phyloP scores from a whole-genome alignment of 2,113 vertebrate species.

The Misgurnus anguillicaudatus region DNA sequence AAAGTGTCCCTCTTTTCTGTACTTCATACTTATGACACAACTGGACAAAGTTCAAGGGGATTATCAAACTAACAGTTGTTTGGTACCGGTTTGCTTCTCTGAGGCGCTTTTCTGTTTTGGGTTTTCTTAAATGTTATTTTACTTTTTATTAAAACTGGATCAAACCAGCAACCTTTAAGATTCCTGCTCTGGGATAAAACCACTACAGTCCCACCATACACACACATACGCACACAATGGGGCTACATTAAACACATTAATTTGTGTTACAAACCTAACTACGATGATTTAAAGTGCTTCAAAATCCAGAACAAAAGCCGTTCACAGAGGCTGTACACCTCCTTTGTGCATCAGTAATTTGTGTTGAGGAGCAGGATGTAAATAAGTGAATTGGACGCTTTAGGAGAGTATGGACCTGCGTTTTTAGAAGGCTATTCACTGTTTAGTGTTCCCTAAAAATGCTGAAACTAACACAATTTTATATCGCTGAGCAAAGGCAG shows the following conservation, averaged over 20 bases:
- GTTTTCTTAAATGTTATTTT: too few relatives aligned
- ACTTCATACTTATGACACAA: slow-evolving; percentile 23
- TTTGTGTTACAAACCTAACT: too few relatives aligned
- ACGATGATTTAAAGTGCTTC: slow-evolving; percentile 70
- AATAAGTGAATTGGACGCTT: slow-evolving; percentile 70
- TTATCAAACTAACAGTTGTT: background rate
- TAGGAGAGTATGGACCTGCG: slow-evolving; percentile 65
- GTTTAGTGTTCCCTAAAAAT: slow-evolving; percentile 63
- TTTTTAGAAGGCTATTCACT: slow-evolving; percentile 64
- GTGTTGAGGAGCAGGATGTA: slow-evolving; percentile 63
- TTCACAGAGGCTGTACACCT: slow-evolving; percentile 72
- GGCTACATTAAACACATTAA: slow-evolving; percentile 66
- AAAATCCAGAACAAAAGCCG: slow-evolving; percentile 70
- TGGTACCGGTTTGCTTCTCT: background rate
- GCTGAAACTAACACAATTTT: slow-evolving; percentile 75
- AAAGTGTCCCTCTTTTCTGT: slow-evolving; percentile 15
- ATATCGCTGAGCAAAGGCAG: slow-evolving; percentile 66
- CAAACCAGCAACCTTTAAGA: too few relatives aligned
- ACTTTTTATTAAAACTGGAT: too few relatives aligned
- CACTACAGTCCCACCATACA: too few relatives aligned
- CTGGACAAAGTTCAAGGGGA: background rate
- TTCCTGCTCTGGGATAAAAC: too few relatives aligned
- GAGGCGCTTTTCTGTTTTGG: background rate
- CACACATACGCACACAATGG: slow-evolving; percentile 43
- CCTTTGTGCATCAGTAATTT: slow-evolving; percentile 69